phyloP scores from a whole-genome alignment of 2,797 vertebrate genomes.

The Takifugu rubripes region DNA sequence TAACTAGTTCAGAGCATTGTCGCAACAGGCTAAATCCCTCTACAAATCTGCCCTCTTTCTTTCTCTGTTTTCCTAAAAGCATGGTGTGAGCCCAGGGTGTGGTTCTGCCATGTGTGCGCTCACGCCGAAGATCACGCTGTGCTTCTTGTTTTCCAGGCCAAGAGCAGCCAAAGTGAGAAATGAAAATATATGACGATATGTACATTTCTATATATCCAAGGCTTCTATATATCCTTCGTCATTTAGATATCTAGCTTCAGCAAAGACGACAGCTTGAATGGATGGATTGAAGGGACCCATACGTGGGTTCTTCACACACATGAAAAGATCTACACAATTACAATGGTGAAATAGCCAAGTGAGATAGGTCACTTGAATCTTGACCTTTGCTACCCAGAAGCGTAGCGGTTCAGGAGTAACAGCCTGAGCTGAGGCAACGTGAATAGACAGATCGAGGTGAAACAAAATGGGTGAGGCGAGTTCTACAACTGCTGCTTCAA shows the following conservation, averaged over 20 bases:
- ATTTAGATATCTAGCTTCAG: slow-evolving; percentile 2
- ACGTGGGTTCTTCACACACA: not conserved
- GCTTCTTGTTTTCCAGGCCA: slow-evolving; percentile 27
- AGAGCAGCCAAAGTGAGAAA: slow-evolving; percentile 16
- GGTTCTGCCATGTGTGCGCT: slow-evolving; percentile 44
- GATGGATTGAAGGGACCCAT: not conserved
- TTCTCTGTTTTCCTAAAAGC: slow-evolving; percentile 38
- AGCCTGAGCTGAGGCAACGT: too few relatives aligned
- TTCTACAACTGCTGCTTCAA: too few relatives aligned
- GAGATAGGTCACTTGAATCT: not conserved
- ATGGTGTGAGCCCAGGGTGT: slow-evolving; percentile 56
- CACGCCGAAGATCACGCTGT: slow-evolving; percentile 29
- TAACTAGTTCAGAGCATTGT: slow-evolving; percentile 32
- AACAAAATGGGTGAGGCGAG: too few relatives aligned
- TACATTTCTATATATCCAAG: too few relatives aligned
- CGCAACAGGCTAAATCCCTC: slow-evolving; percentile 47
- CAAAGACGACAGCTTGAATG: not conserved
- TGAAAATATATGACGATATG: slow-evolving; percentile 18
- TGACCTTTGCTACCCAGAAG: not conserved
- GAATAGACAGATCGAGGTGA: too few relatives aligned
- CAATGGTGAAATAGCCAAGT: not conserved
- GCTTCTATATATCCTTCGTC: not conserved
- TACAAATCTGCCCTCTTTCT: slow-evolving; percentile 38
- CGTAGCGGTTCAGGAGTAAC: too few relatives aligned
- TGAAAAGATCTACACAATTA: not conserved